Conservation (phyloP, 2,113 vertebrate species). For the Xenus cinereus region DNA sequence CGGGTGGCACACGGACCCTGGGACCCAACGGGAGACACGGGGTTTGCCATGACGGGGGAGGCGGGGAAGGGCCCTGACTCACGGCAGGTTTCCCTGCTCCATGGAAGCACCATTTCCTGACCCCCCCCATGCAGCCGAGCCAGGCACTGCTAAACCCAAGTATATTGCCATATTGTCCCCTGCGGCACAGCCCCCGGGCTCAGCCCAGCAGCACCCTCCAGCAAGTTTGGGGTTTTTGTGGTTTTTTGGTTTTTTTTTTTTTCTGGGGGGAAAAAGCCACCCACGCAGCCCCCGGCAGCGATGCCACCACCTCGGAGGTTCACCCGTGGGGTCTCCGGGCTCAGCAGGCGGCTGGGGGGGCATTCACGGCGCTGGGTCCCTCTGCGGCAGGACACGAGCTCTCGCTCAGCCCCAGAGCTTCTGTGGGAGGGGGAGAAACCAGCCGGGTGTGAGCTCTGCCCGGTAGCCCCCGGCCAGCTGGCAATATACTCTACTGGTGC, state of each 20-base stretch:
- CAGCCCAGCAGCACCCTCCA: not conserved
- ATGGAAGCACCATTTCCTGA: constrained; percentile 37
- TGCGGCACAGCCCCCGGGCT: not conserved
- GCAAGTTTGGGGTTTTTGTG: not conserved
- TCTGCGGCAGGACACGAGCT: not conserved
- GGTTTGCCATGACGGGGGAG: not conserved
- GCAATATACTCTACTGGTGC: constrained; percentile 9
- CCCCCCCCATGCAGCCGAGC: not conserved
- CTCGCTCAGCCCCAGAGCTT: not conserved
- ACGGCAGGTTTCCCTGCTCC: constrained; percentile 36
- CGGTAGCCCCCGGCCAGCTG: not conserved
- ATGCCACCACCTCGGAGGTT: fast-evolving
- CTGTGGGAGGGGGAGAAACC: not conserved
- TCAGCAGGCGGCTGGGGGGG: not conserved
- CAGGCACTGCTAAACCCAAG: constrained; percentile 10
- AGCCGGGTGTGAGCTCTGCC: not conserved
- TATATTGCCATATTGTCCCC: constrained; percentile 21
- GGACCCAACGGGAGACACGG: not conserved
- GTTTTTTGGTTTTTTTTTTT: not conserved
- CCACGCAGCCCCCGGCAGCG: not conserved
- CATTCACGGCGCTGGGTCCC: not conserved
- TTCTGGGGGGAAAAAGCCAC: not conserved
- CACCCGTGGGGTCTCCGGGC: not conserved
- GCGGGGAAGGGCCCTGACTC: not conserved
- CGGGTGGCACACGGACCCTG: not conserved